Evolutionary conservation across 2,113 vertebrate genomes (phyloP), one percentile per base, ranked within the genome.

Genomic region (Odocoileus virginianus): DNA sequence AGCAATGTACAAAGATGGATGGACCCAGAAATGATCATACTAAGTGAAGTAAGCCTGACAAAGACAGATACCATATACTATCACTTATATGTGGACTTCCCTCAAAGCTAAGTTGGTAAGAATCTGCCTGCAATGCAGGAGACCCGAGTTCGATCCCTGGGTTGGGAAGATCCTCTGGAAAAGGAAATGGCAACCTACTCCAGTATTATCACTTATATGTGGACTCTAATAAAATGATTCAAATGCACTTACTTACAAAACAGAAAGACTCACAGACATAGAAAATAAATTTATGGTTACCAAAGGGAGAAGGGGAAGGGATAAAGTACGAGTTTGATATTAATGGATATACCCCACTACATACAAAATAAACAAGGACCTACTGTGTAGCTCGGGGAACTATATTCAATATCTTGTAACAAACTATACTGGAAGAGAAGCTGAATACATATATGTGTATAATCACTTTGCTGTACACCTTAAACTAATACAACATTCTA

Each of bases 401-500:
- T 36, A 15, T 36, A 25, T 15, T 15, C 33, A 55, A 0, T 25
- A 23, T 54, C 33, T 55, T 36, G 3, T 36, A 25, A 36, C 25
- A 25, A 83, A 21, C 50, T 54, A 1, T 0, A 8, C 8, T 0
- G 50, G 81, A 25, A n/a, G 33, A 15, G 81, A 54, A 14, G 2
- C 33, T 14, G 50, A 7, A 15, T 54, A 23, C 7, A 21, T 21
- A 23, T 2, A 2, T 15, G 12, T 14, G 30, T 52, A 13, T 19
- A 19, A 50, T 23, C 50, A 25, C 19, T 25, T 4, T 36, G 33
- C 79, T 83, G 50, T 9, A 8, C 33, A 0, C 33, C 33, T 15
- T 33, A 54, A n/a, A 25, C 79, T 25, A 54, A 54, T 0, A 5
- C 50, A 15, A 4, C 50, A 25, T 7, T 36, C 50, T 15, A 25